Conservation (phyloP, 2,888 invertebrate species). For the Plebejus argus region DNA sequence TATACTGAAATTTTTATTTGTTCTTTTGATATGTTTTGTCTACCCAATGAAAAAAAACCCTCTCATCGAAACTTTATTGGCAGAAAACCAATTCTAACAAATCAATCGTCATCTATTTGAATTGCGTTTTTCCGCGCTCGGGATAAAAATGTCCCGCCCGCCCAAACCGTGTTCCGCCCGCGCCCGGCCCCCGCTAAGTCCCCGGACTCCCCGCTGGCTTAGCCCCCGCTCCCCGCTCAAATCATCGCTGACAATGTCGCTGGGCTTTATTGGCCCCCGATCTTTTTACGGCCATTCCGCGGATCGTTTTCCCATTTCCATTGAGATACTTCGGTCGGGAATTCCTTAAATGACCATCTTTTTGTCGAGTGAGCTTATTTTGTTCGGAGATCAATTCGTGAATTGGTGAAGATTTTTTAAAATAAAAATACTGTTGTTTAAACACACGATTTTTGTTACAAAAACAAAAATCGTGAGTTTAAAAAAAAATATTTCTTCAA, state of each 20-base stretch:
- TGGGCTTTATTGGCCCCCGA: conserved; percentile 72
- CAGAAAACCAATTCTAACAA: conserved; percentile 48
- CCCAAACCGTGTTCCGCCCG: conserved; percentile 70
- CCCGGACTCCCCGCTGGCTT: conserved; percentile 47
- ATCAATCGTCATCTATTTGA: conserved; percentile 66
- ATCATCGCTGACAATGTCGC: conserved; percentile 74
- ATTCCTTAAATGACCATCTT: conserved; percentile 43
- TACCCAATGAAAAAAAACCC: background rate
- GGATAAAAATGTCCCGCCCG: conserved; percentile 73
- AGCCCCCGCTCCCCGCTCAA: conserved; percentile 48
- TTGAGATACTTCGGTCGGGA: conserved; percentile 61
- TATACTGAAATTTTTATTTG: no score
- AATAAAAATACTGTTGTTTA: background rate
- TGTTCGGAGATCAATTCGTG: background rate
- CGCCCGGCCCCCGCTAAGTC: conserved; percentile 44
- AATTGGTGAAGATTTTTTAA: background rate
- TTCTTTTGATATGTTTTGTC: background rate
- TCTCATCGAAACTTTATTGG: conserved; percentile 24
- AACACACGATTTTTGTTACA: no score
- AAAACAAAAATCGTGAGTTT: background rate
- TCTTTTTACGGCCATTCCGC: conserved; percentile 75
- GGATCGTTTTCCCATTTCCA: conserved; percentile 71
- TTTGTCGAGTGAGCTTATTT: conserved; percentile 22
- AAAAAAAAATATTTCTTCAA: background rate
- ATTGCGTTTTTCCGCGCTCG: conserved; percentile 61